Percentiles rank a stretch among this genome's conserved stretches.
phyloP scores from a whole-genome alignment of 1,140 invertebrate genomes.

The Mamestra configurata region DNA sequence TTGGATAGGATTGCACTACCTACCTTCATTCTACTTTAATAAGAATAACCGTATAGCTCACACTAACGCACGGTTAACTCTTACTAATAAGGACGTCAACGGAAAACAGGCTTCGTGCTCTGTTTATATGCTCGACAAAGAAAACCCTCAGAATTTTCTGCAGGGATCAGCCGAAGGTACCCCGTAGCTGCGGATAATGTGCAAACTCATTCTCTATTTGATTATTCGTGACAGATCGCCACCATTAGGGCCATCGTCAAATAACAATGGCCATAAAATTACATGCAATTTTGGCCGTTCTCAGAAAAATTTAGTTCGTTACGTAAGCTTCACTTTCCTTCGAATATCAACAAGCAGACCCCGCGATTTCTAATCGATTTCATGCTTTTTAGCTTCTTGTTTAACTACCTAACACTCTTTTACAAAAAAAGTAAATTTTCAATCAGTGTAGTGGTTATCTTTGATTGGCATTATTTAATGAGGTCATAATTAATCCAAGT shows the following conservation, averaged over 20 bases:
- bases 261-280: conserved; percentile 46
- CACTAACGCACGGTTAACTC: conserved; percentile 5
- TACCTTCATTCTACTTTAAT: neutral
- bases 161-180: neutral
- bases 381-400: conserved; percentile 42
- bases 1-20: neutral
- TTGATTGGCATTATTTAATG: conserved; percentile 1
- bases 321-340: conserved; percentile 53
- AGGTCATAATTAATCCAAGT: neutral
- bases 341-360: conserved; percentile 25
- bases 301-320: conserved; percentile 46
- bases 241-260: conserved; percentile 39
- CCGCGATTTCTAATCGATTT: conserved; percentile 57
- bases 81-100: neutral
- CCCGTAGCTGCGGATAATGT: neutral
- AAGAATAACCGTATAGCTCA: conserved; percentile 8
- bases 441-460: neutral
- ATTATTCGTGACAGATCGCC: neutral
- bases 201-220: conserved; percentile 17
- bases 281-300: conserved; percentile 46
- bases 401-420: conserved; percentile 6
- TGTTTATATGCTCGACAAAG: neutral
- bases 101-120: neutral
- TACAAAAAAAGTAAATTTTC: neutral
- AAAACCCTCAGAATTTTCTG: neutral